Evolutionary conservation across 2,888 invertebrate genomes (phyloP), one percentile per base, ranked within the genome.

Genomic region (Luffia ferchaultella): DNA sequence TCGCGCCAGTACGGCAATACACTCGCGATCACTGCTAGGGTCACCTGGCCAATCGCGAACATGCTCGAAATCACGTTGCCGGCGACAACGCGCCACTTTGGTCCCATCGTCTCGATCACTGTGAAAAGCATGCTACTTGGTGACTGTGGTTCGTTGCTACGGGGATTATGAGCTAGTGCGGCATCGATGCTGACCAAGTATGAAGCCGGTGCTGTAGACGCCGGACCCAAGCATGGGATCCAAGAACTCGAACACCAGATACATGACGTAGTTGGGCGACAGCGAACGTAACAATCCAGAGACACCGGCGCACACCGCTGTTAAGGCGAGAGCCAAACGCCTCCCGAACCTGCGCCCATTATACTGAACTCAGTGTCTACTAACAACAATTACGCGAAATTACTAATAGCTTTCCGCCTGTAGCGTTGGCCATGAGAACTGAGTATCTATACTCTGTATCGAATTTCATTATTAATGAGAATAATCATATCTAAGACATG

Each of bases 81-180:
- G 1, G 88, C 89, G 18, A 91, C 68, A 0, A 91, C 90, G 49
- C 92, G 76, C 45, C 85, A 85, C 44, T 86, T 85, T 12, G 88
- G 86, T 0, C 90, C 89, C 16, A 90, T 88, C 70, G 90, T 79
- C 70, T 92, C 91, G 56, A 91, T 85, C 20, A 88, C 90, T 91
- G 49, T 20, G 42, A 49, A 12, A 48, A 41, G 3, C 17, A 16
- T 43, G 7, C 40, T 12, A 40, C 7, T 12, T 9, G 7, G 40
- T 40, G 43, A 16, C n/a, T n/a, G 43, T 5, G n/a, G 3, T n/a
- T 42, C 45, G n/a, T 16, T 3, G n/a, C 5, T 5, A 3, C 2
- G 16, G 2, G 3, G 43, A 16, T n/a, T 3, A 3, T 16, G 43
- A 42, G n/a, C 16, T 5, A n/a, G n/a, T 42, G 16, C 30, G 12